These are phyloP conservation scores for Gymnobelideus leadbeateri DNA, from an alignment of 2,113 vertebrate genomes.

Conservation along the genomic window DNA sequence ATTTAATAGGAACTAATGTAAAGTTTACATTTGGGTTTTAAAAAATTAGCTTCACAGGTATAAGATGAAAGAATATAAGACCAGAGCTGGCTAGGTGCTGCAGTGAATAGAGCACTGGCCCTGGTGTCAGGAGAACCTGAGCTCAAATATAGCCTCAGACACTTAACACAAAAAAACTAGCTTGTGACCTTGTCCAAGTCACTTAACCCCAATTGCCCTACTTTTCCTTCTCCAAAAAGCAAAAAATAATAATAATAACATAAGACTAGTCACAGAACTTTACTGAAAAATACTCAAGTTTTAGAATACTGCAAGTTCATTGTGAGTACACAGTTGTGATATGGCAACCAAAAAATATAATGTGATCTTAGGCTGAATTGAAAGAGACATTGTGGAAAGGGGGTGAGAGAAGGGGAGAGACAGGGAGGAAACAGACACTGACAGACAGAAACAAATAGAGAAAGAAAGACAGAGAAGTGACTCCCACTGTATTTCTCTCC, in stretches of 20 bases:
- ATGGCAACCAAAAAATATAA: background rate
- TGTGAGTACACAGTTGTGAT: background rate
- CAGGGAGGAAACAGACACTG: background rate
- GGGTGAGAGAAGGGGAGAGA: background rate
- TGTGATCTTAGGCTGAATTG: background rate
- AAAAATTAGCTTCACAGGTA: background rate
- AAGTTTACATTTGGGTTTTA: background rate
- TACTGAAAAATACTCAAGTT: background rate
- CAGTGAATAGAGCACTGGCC: too few relatives aligned
- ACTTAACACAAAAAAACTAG: too few relatives aligned
- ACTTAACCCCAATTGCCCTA: too few relatives aligned
- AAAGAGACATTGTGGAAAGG: background rate
- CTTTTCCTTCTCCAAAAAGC: too few relatives aligned
- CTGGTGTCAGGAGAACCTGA: too few relatives aligned
- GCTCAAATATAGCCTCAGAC: too few relatives aligned
- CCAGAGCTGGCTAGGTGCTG: too few relatives aligned
- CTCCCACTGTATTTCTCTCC: background rate
- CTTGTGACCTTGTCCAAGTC: too few relatives aligned
- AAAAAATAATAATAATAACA: too few relatives aligned
- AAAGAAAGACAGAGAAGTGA: background rate
- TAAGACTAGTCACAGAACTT: background rate
- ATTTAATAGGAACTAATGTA: background rate
- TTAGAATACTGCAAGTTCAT: background rate
- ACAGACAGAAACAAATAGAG: background rate
- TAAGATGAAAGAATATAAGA: background rate